Evolutionary conservation across 2,888 invertebrate species (phyloP), one percentile per base, ranked within the genome.

Genomic region (Gnatocerus cornutus): DNA sequence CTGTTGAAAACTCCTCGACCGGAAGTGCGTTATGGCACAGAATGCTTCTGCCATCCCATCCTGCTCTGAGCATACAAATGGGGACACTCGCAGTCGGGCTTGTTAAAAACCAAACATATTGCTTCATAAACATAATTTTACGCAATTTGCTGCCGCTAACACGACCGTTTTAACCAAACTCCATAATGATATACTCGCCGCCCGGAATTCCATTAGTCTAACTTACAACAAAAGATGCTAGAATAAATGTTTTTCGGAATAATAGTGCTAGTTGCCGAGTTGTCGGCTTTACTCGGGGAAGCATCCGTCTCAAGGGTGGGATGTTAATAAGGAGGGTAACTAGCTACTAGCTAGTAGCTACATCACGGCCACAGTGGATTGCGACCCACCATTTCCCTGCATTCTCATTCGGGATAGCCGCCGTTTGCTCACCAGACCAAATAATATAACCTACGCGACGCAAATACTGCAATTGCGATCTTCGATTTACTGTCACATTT

Each of bases 111-210:
- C 72, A 52, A 76, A 76, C 76, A 73, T 73, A 74, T 74, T 74
- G 73, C 74, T 75, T 67, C 74, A 74, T 73, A 75, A 76, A 74
- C 73, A 74, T 73, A 74, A 73, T 74, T 73, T 66, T 70, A 66
- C 46, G 16, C 33, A 62, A 61, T 48, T 59, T 50, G 61, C 41
- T 50, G 48, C 46, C 29, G 27, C 59, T 46, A 58, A 45, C 45
- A 61, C 48, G n/a, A 46, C 30, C 46, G 41, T 30, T 46, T 59
- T 58, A 59, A 21, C 48, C 10, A 16, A 56, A 59, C 45, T 59
- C 59, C 30, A 50, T 43, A 53, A 33, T 53, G 53, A 56, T 46
- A 48, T 56, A 56, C 48, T 73, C 66, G 55, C 50, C 65, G 53
- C 55, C 62, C 48, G 61, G 62, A 74, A 74, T 74, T 75, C 72